These are phyloP conservation scores for Eupelmus urozonus DNA, from an alignment of 2,888 invertebrate species.

Conservation along the genomic window DNA sequence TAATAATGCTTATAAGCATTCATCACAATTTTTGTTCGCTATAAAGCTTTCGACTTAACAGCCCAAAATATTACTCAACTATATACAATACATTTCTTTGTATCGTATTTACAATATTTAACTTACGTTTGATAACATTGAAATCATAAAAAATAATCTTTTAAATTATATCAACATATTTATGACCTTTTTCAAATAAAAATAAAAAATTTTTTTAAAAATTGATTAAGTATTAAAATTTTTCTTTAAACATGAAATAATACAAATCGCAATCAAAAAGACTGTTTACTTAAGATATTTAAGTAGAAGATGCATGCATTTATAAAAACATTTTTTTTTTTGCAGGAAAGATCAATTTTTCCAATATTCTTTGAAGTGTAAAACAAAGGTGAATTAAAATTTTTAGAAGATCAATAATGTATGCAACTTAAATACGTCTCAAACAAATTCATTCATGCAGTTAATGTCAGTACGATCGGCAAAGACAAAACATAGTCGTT, in stretches of 20 bases:
- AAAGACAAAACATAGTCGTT: neutral
- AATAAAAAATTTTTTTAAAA: neutral
- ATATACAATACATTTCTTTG: neutral
- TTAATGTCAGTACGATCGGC: conserved; percentile 10
- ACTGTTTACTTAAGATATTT: no score
- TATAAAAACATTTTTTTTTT: no score
- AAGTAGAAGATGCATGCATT: neutral
- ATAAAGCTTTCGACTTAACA: neutral
- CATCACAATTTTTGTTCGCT: conserved; percentile 26
- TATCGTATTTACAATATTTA: conserved; percentile 20
- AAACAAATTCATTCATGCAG: neutral
- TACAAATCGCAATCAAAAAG: no score
- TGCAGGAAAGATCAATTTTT: no score
- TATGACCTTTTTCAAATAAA: neutral
- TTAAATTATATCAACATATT: conserved; percentile 11
- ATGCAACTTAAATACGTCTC: conserved; percentile 9
- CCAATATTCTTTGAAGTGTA: neutral
- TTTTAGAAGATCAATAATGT: conserved; percentile 1
- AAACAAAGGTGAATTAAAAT: neutral
- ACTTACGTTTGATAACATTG: no score
- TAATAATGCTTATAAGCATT: conserved; percentile 3
- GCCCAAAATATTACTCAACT: conserved; percentile 19
- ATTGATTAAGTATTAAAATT: neutral
- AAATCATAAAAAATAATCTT: no score
- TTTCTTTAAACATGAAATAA: neutral